These are phyloP conservation scores for Gymnocephalus cernua DNA, from an alignment of 2,113 vertebrate genomes.

Conservation along the genomic window DNA sequence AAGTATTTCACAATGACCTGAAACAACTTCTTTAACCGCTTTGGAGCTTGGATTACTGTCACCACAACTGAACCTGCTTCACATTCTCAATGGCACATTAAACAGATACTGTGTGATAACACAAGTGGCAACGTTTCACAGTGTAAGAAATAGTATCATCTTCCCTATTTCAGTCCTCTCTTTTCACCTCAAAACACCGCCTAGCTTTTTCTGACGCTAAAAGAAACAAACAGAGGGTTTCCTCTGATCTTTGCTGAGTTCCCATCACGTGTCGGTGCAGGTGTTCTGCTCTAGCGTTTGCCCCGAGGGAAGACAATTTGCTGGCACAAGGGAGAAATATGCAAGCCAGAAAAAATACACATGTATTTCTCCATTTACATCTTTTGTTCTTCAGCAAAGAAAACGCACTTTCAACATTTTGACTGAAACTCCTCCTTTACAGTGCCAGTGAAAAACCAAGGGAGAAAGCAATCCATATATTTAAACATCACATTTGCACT, in stretches of 20 bases:
- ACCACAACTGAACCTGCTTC: neutral
- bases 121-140: neutral
- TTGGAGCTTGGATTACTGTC: neutral
- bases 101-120: neutral
- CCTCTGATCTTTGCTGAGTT: conserved; percentile 30
- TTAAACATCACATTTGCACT: conserved; percentile 47
- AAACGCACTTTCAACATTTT: conserved; percentile 26
- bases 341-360: conserved; percentile 52
- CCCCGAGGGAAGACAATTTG: conserved; percentile 29
- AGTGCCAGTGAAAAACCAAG: conserved; percentile 10
- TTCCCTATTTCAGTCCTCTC: conserved; percentile 2
- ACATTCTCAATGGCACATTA: conserved; percentile 4
- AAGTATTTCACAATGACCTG: neutral
- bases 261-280: conserved; percentile 49
- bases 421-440: conserved; percentile 14
- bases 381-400: conserved; percentile 20
- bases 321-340: conserved; percentile 35
- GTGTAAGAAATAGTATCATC: neutral
- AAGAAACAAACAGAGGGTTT: conserved; percentile 25
- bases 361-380: conserved; percentile 24
- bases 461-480: neutral
- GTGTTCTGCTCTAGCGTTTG: conserved; percentile 35
- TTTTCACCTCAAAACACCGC: neutral
- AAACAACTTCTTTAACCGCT: neutral
- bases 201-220: conserved; percentile 2